These are phyloP conservation scores for Dasysyrphus tricinctus DNA, from an alignment of 2,888 invertebrate genomes.

Conservation along the genomic window DNA sequence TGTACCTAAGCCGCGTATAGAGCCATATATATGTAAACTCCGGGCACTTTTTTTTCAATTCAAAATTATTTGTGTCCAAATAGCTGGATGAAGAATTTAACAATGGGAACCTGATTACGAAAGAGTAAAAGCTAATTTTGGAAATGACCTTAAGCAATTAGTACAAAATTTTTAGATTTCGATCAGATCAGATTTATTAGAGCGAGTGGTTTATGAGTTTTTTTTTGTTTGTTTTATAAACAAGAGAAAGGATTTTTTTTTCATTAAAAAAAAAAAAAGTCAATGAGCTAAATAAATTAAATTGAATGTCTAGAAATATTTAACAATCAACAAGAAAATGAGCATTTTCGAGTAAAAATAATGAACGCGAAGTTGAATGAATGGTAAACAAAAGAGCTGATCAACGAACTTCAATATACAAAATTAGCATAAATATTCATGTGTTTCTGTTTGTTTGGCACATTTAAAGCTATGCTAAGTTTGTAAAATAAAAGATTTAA, in stretches of 20 bases:
- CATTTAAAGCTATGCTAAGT: background rate
- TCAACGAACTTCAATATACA: conserved; percentile 31
- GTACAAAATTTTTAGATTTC: conserved; percentile 39
- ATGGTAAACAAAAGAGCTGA: conserved; percentile 43
- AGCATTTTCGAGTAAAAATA: background rate
- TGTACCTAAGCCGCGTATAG: background rate
- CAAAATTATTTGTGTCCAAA: conserved; percentile 32
- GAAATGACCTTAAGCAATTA: conserved; percentile 71
- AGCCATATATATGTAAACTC: background rate
- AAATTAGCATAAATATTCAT: conserved; percentile 15
- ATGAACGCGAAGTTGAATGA: background rate
- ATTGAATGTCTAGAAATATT: conserved; percentile 2
- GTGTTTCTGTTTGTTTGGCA: background rate
- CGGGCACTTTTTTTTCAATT: conserved; percentile 49
- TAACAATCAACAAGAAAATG: conserved; percentile 6
- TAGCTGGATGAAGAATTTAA: conserved; percentile 7
- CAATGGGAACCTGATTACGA: conserved; percentile 44
- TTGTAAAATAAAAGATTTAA: background rate
- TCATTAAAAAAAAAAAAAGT: no score
- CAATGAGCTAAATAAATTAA: background rate
- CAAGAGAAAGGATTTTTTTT: conserved; percentile 36
- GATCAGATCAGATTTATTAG: conserved; percentile 59
- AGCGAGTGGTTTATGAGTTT: conserved; percentile 41
- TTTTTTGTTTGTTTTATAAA: conserved; percentile 4
- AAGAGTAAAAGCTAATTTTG: conserved; percentile 68